Evolutionary conservation across 2,888 invertebrate species (phyloP), one percentile per base, ranked within the genome.

Genomic region (Prosopocoilus inquinatus): DNA sequence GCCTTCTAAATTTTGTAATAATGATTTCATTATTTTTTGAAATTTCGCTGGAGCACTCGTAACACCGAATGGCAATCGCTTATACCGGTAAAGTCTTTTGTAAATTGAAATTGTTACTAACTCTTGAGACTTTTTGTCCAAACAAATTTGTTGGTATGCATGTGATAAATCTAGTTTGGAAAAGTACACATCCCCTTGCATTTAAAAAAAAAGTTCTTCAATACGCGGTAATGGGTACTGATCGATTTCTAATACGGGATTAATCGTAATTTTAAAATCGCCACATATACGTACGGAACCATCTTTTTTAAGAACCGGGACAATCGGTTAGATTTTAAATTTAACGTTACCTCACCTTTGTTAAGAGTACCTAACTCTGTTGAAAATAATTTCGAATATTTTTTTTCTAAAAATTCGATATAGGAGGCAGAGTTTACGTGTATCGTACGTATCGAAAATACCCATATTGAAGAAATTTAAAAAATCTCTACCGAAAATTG

Each of bases 21-120:
- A n/a, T n/a, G n/a, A n/a, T n/a, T n/a, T n/a, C n/a, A n/a, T n/a
- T n/a, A n/a, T n/a, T n/a, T n/a, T n/a, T n/a, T n/a, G n/a, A n/a
- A n/a, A n/a, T n/a, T n/a, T n/a, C n/a, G n/a, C n/a, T n/a, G n/a
- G n/a, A n/a, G 68, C 70, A 35, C 63, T 67, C 3, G 67, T 63
- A 11, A 74, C 57, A 1, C 70, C 67, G 49, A 64, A 68, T 8
- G 63, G 67, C 38, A 68, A 51, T 2, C 68, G 46, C 1, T 59
- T 67, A 47, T 64, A 67, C 47, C 58, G 57, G 54, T 58, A 69
- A 33, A 69, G 50, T 0, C 63, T 61, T 47, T 61, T 59, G 35
- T 56, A 56, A 11, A 60, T 63, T 3, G 54, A 56, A 35, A 63
- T 60, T 1, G 59, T 59, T 9, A 57, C 57, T 9, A 55, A 47